phyloP scores from a whole-genome alignment of 2,797 vertebrate species.

The Pachyuromys duprasi region DNA sequence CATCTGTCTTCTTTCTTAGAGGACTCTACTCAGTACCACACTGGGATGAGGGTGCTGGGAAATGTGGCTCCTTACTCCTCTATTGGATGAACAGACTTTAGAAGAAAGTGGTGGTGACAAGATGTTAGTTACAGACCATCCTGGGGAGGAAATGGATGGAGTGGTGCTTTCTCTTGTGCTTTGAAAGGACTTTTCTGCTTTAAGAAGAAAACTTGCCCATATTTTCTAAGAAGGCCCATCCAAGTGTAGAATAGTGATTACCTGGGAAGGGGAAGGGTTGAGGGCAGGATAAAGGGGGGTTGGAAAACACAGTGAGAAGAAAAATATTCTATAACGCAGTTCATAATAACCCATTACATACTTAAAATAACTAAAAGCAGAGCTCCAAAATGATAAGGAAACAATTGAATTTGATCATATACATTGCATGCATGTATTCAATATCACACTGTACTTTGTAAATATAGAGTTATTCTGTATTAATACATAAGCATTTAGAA shows the following conservation, averaged over 20 bases:
- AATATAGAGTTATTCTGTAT: not conserved
- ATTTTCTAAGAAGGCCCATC: not conserved
- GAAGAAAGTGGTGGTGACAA: not conserved
- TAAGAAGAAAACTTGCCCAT: not conserved
- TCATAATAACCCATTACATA: not conserved
- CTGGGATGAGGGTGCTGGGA: not conserved
- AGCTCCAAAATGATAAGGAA: not conserved
- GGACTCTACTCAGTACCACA: not conserved
- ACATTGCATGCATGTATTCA: too few species aligned
- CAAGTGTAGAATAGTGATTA: too few species aligned
- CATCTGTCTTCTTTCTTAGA: not conserved
- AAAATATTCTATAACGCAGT: not conserved
- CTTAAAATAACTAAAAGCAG: not conserved
- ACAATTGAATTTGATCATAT: not conserved
- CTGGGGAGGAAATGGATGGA: not conserved
- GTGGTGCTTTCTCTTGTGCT: not conserved
- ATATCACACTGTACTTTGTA: not conserved
- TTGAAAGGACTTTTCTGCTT: not conserved
- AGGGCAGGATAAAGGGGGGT: too few species aligned
- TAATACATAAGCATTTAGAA: not conserved
- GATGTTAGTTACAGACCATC: not conserved
- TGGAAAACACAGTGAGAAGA: not conserved
- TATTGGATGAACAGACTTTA: not conserved
- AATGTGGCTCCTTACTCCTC: not conserved
- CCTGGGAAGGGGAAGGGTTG: not conserved